Conservation (phyloP, 2,113 vertebrate genomes). For the Gambusia holbrooki region DNA sequence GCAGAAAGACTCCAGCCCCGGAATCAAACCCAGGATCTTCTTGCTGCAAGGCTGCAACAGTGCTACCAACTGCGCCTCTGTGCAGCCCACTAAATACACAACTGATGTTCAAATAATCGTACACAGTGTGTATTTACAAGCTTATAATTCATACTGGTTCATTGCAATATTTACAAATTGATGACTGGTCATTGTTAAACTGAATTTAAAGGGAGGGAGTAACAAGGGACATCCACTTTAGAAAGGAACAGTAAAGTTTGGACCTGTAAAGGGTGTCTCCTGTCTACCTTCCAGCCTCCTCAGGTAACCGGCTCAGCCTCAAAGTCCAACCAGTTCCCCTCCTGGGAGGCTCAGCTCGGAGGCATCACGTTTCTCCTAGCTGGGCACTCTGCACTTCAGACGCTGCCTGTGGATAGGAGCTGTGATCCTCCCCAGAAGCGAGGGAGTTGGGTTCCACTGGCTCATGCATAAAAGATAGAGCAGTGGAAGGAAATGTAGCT, state of each 20-base stretch:
- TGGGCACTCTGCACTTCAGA: conserved; percentile 43
- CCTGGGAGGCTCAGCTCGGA: conserved; percentile 21
- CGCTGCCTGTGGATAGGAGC: conserved; percentile 56
- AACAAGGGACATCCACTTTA: not conserved
- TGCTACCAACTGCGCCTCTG: too few species aligned
- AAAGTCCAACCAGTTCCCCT: conserved; percentile 24
- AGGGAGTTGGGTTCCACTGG: conserved; percentile 83
- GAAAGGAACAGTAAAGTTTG: conserved; percentile 1
- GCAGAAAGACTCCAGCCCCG: too few species aligned
- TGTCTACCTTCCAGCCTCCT: conserved; percentile 33
- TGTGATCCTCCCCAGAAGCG: conserved; percentile 45
- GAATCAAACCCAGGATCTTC: too few species aligned
- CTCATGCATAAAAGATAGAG: conserved; percentile 94
- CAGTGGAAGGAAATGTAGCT: conserved; percentile 63
- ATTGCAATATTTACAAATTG: too few species aligned
- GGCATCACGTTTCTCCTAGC: conserved; percentile 68
- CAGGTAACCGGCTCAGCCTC: conserved; percentile 41
- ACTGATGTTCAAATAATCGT: too few species aligned
- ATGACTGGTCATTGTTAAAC: too few species aligned
- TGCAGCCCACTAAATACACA: too few species aligned
- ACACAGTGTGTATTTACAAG: too few species aligned
- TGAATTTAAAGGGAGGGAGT: too few species aligned
- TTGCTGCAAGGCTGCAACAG: too few species aligned
- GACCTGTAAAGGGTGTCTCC: not conserved
- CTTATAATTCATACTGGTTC: too few species aligned